A percentile compares a stretch with the other conserved stretches of the same genome.
phyloP scores from a whole-genome alignment of 2,113 vertebrate species.

The Taurulus bubalis region DNA sequence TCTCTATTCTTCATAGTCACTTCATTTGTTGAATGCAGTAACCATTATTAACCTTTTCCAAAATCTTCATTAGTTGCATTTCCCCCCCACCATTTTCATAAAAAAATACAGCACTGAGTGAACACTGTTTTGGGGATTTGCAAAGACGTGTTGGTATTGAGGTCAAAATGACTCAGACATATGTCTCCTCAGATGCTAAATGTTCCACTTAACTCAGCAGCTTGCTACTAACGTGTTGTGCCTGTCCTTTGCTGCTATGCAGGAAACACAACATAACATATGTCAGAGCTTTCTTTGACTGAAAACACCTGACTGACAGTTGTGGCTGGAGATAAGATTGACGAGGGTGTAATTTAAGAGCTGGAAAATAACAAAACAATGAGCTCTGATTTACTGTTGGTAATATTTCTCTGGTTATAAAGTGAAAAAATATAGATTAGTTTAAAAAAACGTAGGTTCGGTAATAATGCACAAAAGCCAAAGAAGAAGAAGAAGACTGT shows the following conservation, averaged over 20 bases:
- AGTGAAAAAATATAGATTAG: neutral
- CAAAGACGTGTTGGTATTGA: neutral
- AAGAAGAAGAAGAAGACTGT: neutral
- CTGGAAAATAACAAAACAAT: neutral
- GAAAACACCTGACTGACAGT: neutral
- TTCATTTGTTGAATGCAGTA: conserved; percentile 35
- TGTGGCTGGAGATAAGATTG: neutral
- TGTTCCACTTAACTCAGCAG: neutral
- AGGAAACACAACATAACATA: neutral
- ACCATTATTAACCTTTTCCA: neutral
- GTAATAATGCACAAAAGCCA: neutral
- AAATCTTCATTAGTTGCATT: conserved; percentile 2
- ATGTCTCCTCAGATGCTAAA: neutral
- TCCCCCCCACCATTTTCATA: neutral
- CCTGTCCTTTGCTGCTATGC: neutral
- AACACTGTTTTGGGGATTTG: conserved; percentile 26
- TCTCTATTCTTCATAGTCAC: conserved; percentile 28
- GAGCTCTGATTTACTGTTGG: neutral
- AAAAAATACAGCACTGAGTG: neutral
- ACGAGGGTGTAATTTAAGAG: neutral
- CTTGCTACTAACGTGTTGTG: neutral
- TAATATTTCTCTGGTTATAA: neutral
- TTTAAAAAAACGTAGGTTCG: neutral
- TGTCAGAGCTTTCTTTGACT: neutral
- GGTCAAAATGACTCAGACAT: neutral